Evolutionary conservation across 2,113 vertebrate genomes (phyloP), one percentile per base, ranked within the genome.

Genomic region (Strix aluco): DNA sequence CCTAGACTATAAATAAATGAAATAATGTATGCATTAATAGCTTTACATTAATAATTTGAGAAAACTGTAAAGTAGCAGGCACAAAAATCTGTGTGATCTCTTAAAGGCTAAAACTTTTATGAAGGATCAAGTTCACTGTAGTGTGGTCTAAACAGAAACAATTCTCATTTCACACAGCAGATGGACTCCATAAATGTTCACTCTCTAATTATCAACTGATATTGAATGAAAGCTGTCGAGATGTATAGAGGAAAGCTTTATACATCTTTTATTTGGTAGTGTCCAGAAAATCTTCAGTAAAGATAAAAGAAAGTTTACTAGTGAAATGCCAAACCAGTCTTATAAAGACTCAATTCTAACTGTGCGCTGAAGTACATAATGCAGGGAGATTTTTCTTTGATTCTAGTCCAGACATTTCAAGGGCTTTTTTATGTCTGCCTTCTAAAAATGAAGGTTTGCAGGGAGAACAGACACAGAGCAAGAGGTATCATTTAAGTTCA

Each of bases 401-500:
- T 95, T 96, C 67, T 73, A 90, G 40, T 83, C 74, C 88, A 95
- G 74, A 84, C 66, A 75, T 91, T 95, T 86, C 40, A 44, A 62
- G 72, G 27, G 15, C 38, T 49, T 63, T 85, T 96, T 96, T 75
- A 80, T 54, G 61, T 51, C 42, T 82, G 16, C 61, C 26, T 92
- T 96, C 87, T 79, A 52, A 81, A 96, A 94, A 88, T 58, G 52
- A 81, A 77, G 29, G 21, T 81, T 79, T 89, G n/a, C 78, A 86
- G 77, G 82, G 65, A 63, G 38, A 96, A 51, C 42, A 92, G 86
- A 79, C 54, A 49, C 54, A 72, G 62, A 94, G 52, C 59, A 90
- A 86, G 80, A 95, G 52, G 40, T 94, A 46, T 96, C 29, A 59
- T 89, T 94, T 93, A 88, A 74, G 44, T 70, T 96, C 94, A 55